Conservation (phyloP, 2,888 invertebrate genomes). For the Ophion obscuratus region DNA sequence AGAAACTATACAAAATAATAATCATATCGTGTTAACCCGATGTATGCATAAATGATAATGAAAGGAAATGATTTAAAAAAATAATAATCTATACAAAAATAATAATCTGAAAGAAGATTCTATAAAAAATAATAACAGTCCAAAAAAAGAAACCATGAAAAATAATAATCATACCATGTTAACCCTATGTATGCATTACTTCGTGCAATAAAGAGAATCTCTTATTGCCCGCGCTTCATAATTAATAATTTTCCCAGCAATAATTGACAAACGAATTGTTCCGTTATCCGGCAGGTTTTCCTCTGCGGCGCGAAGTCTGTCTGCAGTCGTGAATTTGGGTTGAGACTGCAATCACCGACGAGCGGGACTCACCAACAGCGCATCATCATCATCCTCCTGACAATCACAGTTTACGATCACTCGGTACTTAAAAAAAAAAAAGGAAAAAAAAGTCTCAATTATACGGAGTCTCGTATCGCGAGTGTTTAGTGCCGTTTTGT, state of each 20-base stretch:
- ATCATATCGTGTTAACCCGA: too few species aligned
- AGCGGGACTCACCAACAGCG: conserved; percentile 15
- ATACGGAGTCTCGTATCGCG: conserved; percentile 27
- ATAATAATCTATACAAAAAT: too few species aligned
- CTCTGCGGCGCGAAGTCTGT: conserved; percentile 19
- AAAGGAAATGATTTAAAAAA: too few species aligned
- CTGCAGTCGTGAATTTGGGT: conserved; percentile 26
- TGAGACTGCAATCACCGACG: conserved; percentile 42
- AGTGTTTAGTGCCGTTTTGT: conserved; percentile 38
- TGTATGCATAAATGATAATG: too few species aligned
- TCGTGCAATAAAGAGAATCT: too few species aligned
- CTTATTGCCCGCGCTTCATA: neutral
- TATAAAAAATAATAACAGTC: too few species aligned
- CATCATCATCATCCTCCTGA: conserved; percentile 29
- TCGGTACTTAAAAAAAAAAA: conserved; percentile 30
- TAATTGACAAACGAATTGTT: conserved; percentile 30
- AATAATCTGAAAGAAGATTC: neutral
- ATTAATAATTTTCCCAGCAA: neutral
- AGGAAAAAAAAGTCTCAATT: conserved; percentile 6
- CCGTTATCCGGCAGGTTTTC: conserved; percentile 46
- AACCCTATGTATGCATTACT: neutral
- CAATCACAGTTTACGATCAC: conserved; percentile 44
- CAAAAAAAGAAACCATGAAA: too few species aligned
- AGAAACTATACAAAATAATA: too few species aligned
- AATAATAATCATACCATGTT: neutral